These are phyloP conservation scores for Pseudococcus viburni DNA, from an alignment of 2,888 invertebrate species.

Conservation along the genomic window DNA sequence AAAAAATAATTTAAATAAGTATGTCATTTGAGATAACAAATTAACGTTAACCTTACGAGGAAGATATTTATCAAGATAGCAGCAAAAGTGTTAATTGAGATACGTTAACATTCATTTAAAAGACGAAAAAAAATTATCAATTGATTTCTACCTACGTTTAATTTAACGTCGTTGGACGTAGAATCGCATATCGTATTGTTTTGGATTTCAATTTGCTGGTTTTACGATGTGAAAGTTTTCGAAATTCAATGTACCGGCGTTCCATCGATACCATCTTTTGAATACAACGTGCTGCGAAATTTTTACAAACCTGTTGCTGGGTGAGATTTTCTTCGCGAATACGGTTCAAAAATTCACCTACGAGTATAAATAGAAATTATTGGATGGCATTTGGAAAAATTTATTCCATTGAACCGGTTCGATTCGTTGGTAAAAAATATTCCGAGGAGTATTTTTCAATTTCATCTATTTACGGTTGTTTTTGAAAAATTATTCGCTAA, in stretches of 20 bases:
- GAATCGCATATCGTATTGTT: background rate
- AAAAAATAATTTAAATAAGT: conserved; percentile 33
- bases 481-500: too few relatives aligned
- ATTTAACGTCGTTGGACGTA: background rate
- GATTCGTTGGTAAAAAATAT: background rate
- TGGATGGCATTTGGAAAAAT: background rate
- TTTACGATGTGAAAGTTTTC: conserved; percentile 19
- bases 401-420: background rate
- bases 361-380: background rate
- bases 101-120: conserved; percentile 45
- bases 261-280: background rate
- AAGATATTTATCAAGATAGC: conserved; percentile 48
- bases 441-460: too few relatives aligned
- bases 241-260: background rate
- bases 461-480: too few relatives aligned
- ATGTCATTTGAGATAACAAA: conserved; percentile 53
- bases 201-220: background rate
- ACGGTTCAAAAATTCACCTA: background rate
- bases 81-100: conserved; percentile 50
- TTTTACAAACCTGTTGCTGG: background rate
- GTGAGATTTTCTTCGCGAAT: background rate
- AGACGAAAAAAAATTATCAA: conserved; percentile 16
- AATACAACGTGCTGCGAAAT: background rate
- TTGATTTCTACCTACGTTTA: conserved; percentile 41
- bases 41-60: conserved; percentile 43